Evolutionary conservation across 2,888 invertebrate species (phyloP), one percentile per base, ranked within the genome.

Genomic region (Cheilosia vernalis): DNA sequence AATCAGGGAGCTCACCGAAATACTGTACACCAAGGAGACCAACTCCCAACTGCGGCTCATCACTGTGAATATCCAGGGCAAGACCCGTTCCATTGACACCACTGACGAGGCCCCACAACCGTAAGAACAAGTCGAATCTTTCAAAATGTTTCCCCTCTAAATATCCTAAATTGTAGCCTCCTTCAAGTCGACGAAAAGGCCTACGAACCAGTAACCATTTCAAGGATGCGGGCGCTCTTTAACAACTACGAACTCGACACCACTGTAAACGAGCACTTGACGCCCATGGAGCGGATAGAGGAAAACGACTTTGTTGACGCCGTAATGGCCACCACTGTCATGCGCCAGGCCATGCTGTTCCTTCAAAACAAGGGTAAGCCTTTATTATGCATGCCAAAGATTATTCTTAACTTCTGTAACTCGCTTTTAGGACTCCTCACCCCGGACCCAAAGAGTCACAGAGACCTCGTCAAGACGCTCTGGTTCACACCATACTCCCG

Each of bases 401-500:
- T 0, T 17, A 1, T 17, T 30, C 1, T 17, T 2, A 47, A 10
- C 19, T 17, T 2, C 5, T 61, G 13, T 30, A 19, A 24, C 15
- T n/a, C 27, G 2, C n/a, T n/a, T 9, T 15, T 44, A 95, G 95
- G 95, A 9, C 92, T 94, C 87, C 93, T 95, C 1, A 92, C 94
- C 0, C 93, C 94, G 40, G 95, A 95, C 90, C 95, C 95, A 0
- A 94, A 93, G 89, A 95, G 95, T 44, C 96, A 96, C 90, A 94
- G 95, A 85, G 95, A 96, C 88, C 93, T 94, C n/a, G 90, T 97
- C 10, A 95, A 95, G 89, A 94, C 94, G 85, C 91, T 96, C 13
- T 97, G 96, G 96, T 97, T 97, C 89, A 95, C 95, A 40, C 93
- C 97, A 88, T 98, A 97, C 90, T 95, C 97, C 0, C 93, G 98